Base-by-base conservation (phyloP, 2,888 invertebrate species). In the Crocallis elinguaria region DNA sequence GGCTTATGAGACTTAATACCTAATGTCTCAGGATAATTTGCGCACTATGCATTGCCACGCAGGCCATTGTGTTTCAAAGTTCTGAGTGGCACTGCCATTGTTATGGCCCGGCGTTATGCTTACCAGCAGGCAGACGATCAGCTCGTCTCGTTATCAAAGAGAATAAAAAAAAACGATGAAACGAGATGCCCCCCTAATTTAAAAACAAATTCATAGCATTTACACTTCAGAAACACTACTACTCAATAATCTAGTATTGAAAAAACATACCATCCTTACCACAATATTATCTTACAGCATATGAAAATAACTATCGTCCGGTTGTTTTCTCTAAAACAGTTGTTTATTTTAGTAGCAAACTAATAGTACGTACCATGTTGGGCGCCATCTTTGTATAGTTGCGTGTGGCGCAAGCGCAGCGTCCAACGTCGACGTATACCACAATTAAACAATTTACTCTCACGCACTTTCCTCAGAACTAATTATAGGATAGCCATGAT, bases 371-470 rank as follows among this genome's bases (percentile, higher is more conserved):
- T 44, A 27, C 21, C 27, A 17, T 33, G 36, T 36, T 17, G 38
- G 14, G 11, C 57, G 70, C 58, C 66, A 64, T 68, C 67, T 75
- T 70, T 71, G 69, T 66, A 67, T n/a, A 51, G 67, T 80, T 67
- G 75, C 78, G 75, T 75, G 75, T 58, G 65, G 70, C 70, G 77
- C 71, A 71, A 65, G 75, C 76, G 79, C 77, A 71, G 63, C 60
- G 66, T 65, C 64, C 54, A 73, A n/a, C n/a, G n/a, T n/a, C 69
- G 71, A 73, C 76, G 72, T 75, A 76, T 82, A 79, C 80, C 73
- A 84, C 77, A 83, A 82, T 83, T 82, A 84, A 79, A 82, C 77
- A 80, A 84, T 85, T 86, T 82, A 81, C 84, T 86, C 84, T 84
- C 83, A 82, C 84, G 78, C 81, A 80, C 81, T 86, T 84, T 84